These are phyloP conservation scores for Crematogaster levior DNA, from an alignment of 2,888 invertebrate species.

Conservation along the genomic window DNA sequence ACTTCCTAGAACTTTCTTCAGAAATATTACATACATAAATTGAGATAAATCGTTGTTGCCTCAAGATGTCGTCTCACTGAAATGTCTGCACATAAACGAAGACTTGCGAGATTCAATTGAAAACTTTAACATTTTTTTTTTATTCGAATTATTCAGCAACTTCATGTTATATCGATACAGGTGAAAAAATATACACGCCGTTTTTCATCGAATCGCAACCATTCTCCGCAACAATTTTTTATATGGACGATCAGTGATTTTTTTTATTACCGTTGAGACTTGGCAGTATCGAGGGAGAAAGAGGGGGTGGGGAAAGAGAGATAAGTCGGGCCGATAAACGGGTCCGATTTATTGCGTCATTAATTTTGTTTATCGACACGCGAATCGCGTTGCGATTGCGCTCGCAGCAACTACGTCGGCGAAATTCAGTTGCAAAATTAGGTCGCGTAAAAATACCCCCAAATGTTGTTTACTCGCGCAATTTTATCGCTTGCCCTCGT, in stretches of 20 bases:
- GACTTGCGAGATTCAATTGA: slow-evolving; percentile 9
- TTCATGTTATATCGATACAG: not conserved
- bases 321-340: slow-evolving; percentile 55
- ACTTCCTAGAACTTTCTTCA: not conserved
- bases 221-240: slow-evolving; percentile 38
- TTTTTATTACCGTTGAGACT: slow-evolving; percentile 41
- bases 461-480: slow-evolving; percentile 30
- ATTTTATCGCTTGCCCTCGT: slow-evolving; percentile 23
- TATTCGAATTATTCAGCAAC: not conserved
- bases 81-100: not conserved
- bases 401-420: slow-evolving; percentile 49
- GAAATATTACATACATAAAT: not conserved
- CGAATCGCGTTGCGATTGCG: slow-evolving; percentile 49
- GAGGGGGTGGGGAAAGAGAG: slow-evolving; percentile 28
- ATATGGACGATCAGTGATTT: slow-evolving; percentile 46
- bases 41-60: not conserved
- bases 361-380: slow-evolving; percentile 55
- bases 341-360: slow-evolving; percentile 55
- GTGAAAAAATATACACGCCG: slow-evolving; percentile 7
- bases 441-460: slow-evolving; percentile 41
- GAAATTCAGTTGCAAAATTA: slow-evolving; percentile 49
- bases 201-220: slow-evolving; percentile 29
- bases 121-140: not conserved
- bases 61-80: not conserved
- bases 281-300: slow-evolving; percentile 11